These are phyloP conservation scores for Ibidorhyncha struthersii DNA, from an alignment of 2,113 vertebrate species.

Conservation along the genomic window DNA sequence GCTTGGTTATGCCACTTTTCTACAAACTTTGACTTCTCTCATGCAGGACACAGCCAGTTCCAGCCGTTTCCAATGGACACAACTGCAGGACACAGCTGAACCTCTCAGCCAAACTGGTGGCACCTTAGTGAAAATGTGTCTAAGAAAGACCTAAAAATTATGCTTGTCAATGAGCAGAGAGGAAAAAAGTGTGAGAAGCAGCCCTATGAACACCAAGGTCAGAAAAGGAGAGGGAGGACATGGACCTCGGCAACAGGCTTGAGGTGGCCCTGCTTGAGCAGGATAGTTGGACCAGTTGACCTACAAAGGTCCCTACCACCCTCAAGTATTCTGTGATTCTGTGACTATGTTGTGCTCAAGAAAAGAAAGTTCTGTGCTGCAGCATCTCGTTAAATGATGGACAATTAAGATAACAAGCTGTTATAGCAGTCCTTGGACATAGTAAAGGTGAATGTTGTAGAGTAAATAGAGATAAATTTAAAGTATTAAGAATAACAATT, in stretches of 20 bases:
- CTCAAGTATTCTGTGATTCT: background rate
- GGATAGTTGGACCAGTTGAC: accelerated
- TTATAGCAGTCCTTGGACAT: background rate
- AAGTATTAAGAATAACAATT: background rate
- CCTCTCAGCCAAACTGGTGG: background rate
- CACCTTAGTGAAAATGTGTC: background rate
- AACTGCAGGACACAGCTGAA: background rate
- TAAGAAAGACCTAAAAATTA: background rate
- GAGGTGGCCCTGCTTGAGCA: background rate
- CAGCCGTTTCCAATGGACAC: background rate
- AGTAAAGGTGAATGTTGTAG: background rate
- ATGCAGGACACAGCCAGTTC: background rate
- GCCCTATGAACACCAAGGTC: background rate
- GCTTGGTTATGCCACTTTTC: background rate
- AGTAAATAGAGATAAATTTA: background rate
- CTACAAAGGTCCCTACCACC: background rate
- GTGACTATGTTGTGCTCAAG: background rate
- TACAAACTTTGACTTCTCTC: background rate
- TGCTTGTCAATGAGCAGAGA: background rate
- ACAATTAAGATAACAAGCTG: background rate
- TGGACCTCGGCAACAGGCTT: background rate
- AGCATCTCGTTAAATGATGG: background rate
- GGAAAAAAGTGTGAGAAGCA: background rate
- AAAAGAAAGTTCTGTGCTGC: background rate
- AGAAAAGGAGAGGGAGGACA: background rate